A percentile compares a stretch with the other conserved stretches of the same genome.
Conservation (phyloP, 2,888 invertebrate species). For the Sericinus montela region DNA sequence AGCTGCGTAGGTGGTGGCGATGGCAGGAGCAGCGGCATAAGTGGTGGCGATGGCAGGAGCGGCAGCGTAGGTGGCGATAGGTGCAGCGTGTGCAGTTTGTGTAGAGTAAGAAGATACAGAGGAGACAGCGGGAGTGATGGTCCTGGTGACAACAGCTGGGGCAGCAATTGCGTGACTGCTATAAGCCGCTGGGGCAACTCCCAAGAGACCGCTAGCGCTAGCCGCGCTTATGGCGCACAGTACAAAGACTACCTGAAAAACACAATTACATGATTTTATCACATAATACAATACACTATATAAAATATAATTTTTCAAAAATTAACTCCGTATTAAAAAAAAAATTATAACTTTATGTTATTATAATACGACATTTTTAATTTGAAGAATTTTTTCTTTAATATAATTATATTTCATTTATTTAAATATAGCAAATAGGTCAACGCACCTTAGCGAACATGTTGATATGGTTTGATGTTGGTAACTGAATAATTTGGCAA, state of each 20-base stretch:
- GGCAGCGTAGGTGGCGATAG: conserved; percentile 41
- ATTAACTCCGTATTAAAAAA: no score
- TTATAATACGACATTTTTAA: no score
- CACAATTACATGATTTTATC: neutral
- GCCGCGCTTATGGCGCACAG: conserved; percentile 80
- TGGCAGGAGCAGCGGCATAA: conserved; percentile 30
- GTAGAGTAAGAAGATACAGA: conserved; percentile 29
- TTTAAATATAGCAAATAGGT: neutral
- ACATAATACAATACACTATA: no score
- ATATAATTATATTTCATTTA: neutral
- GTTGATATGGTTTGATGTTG: conserved; percentile 68
- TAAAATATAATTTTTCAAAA: no score
- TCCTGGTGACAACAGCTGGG: conserved; percentile 37
- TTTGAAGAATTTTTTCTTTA: no score
- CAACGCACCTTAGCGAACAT: conserved; percentile 75
- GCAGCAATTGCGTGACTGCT: conserved; percentile 60
- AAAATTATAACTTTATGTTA: no score
- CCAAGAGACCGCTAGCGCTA: conserved; percentile 75
- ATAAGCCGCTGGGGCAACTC: conserved; percentile 68
- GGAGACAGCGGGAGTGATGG: conserved; percentile 25
- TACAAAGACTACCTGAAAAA: conserved; percentile 74
- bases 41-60: conserved; percentile 47
- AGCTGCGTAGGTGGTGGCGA: conserved; percentile 33
- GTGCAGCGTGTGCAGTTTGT: conserved; percentile 29
- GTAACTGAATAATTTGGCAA: conserved; percentile 73